A percentile compares a stretch with the other conserved stretches of the same genome.
These are phyloP conservation scores for Chaenodraco wilsoni DNA, from an alignment of 2,797 vertebrate genomes.

Conservation along the genomic window DNA sequence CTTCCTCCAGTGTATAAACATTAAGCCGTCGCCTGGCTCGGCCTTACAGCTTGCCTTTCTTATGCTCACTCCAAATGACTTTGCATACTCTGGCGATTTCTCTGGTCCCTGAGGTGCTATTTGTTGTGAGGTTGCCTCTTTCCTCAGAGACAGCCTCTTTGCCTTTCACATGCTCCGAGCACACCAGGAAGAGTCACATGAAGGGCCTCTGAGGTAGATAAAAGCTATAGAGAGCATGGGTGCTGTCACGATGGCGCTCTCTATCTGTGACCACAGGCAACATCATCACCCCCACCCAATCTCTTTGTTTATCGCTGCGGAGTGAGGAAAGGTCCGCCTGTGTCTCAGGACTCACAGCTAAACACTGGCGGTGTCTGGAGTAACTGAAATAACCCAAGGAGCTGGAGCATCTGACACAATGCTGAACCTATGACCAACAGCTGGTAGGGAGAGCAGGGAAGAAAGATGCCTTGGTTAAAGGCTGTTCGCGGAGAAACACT, in stretches of 20 bases:
- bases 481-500: conserved; percentile 34
- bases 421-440: conserved; percentile 71
- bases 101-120: conserved; percentile 43
- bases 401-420: conserved; percentile 72
- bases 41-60: conserved; percentile 34
- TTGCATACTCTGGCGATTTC: conserved; percentile 54
- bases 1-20: conserved; percentile 73
- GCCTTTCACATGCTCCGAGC: conserved; percentile 80
- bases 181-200: conserved; percentile 81
- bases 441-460: conserved; percentile 36
- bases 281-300: conserved; percentile 51
- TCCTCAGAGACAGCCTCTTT: conserved; percentile 62
- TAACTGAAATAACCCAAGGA: conserved; percentile 68
- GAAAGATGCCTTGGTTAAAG: conserved; percentile 36
- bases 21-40: conserved; percentile 32
- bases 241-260: conserved; percentile 81
- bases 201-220: conserved; percentile 78
- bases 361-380: conserved; percentile 53
- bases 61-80: conserved; percentile 28
- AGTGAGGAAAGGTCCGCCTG: conserved; percentile 62
- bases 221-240: conserved; percentile 76
- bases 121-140: conserved; percentile 60
- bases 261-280: conserved; percentile 78
- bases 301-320: conserved; percentile 63
- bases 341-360: conserved; percentile 59